These are phyloP conservation scores for Pogonocichla stellata DNA, from an alignment of 2,113 vertebrate species.

Conservation along the genomic window DNA sequence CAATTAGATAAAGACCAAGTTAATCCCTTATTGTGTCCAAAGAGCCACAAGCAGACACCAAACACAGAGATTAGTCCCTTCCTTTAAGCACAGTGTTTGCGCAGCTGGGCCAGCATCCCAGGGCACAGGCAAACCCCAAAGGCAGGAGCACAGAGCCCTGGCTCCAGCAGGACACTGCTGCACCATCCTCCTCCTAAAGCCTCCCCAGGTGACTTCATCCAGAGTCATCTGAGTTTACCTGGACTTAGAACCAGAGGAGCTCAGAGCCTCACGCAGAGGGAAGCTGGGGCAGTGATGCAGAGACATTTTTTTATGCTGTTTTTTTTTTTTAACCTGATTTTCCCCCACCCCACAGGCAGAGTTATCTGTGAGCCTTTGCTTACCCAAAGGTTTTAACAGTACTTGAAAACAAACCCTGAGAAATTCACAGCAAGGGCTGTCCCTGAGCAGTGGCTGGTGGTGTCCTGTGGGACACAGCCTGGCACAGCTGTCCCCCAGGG, in stretches of 20 bases:
- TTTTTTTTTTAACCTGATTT: not conserved
- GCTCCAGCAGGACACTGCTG: not conserved
- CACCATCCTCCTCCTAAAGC: not conserved
- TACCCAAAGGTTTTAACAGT: not conserved
- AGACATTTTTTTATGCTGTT: not conserved
- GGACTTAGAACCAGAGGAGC: accelerated
- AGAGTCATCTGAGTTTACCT: not conserved
- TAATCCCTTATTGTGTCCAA: slow-evolving; percentile 48
- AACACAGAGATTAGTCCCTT: slow-evolving; percentile 14
- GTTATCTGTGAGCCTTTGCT: not conserved
- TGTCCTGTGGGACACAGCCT: not conserved
- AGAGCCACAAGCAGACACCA: slow-evolving; percentile 21
- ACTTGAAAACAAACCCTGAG: not conserved
- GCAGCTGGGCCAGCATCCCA: not conserved
- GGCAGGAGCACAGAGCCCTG: accelerated
- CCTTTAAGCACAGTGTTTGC: not conserved
- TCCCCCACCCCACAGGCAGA: not conserved
- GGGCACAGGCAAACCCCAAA: accelerated
- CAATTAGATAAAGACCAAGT: slow-evolving; percentile 62
- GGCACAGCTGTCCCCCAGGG: not conserved
- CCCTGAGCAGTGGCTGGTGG: not conserved
- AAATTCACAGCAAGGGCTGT: not conserved
- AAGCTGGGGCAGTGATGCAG: not conserved
- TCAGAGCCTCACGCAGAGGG: not conserved
- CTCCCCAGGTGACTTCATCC: not conserved